phyloP scores from a whole-genome alignment of 2,113 vertebrate genomes.

The Myotis davidii region DNA sequence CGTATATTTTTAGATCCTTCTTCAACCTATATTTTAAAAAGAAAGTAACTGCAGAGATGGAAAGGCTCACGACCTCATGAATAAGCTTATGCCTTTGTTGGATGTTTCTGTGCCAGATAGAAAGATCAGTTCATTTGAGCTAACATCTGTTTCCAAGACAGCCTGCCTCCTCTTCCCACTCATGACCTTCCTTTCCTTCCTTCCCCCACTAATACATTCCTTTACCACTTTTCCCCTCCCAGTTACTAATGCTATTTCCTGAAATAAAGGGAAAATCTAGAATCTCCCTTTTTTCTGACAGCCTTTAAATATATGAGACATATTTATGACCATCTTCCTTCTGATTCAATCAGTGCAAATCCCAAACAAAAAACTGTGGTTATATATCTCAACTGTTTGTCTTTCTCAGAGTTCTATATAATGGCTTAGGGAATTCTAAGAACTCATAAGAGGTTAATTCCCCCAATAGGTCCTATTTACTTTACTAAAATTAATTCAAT shows the following conservation, averaged over 20 bases:
- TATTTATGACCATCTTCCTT: not conserved
- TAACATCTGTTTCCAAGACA: not conserved
- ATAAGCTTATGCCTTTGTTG: not conserved
- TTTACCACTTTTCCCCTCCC: not conserved
- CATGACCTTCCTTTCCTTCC: no score
- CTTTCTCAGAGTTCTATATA: not conserved
- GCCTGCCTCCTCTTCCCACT: not conserved
- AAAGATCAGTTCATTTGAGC: not conserved
- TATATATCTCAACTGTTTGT: not conserved
- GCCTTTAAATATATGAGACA: not conserved
- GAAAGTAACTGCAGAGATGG: constrained; percentile 3
- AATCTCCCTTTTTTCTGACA: not conserved
- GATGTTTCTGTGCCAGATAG: not conserved
- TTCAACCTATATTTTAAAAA: constrained; percentile 86
- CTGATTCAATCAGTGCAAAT: not conserved
- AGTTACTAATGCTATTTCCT: not conserved
- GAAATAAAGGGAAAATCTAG: not conserved
- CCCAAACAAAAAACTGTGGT: not conserved
- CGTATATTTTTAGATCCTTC: constrained; percentile 93
- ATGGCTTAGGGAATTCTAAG: not conserved
- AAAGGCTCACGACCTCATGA: not conserved
- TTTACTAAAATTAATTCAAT: constrained; percentile 48
- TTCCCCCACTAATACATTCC: not conserved
- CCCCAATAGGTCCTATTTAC: not conserved
- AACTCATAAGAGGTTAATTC: not conserved